A percentile compares a stretch with the other conserved stretches of the same genome.
Evolutionary conservation across 1,140 invertebrate species (phyloP).

Genomic region (Ips typographus): DNA sequence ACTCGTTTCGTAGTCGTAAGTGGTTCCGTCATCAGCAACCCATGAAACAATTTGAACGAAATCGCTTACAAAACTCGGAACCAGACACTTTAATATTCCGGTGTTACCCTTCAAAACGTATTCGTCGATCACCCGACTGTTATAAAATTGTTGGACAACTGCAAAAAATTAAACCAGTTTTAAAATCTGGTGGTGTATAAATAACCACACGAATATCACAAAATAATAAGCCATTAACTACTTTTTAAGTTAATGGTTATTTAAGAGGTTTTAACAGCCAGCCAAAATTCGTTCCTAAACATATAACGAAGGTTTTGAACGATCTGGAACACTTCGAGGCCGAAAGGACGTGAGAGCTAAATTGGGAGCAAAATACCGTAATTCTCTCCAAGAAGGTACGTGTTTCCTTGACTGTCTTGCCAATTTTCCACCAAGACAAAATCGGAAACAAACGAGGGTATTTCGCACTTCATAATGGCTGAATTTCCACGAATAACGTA

Average conservation of each 20-base stretch:
- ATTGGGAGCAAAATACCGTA: slow-evolving; percentile 40
- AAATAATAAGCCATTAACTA: background rate
- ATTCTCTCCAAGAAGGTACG: slow-evolving; percentile 59
- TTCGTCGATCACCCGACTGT: slow-evolving; percentile 84
- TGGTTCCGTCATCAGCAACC: slow-evolving; percentile 71
- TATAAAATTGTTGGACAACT: slow-evolving; percentile 86
- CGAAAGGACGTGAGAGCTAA: slow-evolving; percentile 7
- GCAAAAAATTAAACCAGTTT: slow-evolving; percentile 39
- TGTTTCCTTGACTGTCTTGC: slow-evolving; percentile 72
- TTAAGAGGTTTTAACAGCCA: background rate
- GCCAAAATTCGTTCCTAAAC: slow-evolving; percentile 1
- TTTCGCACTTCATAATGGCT: slow-evolving; percentile 84
- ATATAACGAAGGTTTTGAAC: slow-evolving; percentile 18
- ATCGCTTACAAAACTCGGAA: slow-evolving; percentile 86
- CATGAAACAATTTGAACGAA: slow-evolving; percentile 83
- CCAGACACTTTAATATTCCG: slow-evolving; percentile 82
- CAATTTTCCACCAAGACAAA: slow-evolving; percentile 83
- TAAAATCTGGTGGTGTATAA: background rate
- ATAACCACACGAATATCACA: no score
- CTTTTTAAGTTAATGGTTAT: background rate
- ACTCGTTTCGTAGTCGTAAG: slow-evolving; percentile 38
- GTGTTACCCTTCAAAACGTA: slow-evolving; percentile 84
- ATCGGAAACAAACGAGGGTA: slow-evolving; percentile 84
- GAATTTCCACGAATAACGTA: slow-evolving; percentile 85
- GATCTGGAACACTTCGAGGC: slow-evolving; percentile 3